Evolutionary conservation across 2,888 invertebrate species (phyloP), one percentile per base, ranked within the genome.

Genomic region (Noctua janthe): DNA sequence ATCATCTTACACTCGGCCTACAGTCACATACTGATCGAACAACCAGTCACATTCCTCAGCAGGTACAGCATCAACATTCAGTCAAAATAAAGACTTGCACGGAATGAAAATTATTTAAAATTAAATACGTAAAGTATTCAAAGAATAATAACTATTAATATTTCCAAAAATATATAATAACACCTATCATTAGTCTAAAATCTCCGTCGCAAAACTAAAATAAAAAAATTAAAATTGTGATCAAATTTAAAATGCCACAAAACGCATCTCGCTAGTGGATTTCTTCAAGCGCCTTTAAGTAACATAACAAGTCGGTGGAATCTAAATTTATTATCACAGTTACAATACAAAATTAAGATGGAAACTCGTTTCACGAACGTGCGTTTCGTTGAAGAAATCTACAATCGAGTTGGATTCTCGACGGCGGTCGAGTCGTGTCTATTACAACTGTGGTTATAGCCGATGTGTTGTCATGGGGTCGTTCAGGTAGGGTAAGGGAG

Each of bases 281-380:
- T 96, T 95, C 96, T 96, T 96, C 96, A 95, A 94, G 92, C 89
- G 90, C 91, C 91, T 92, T 93, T 92, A 93, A 93, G 94, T 94
- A 94, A 94, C 94, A 95, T 94, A 95, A 90, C 89, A 90, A 95
- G 93, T 96, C 96, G 96, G 96, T 96, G 96, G 96, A 96, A 94
- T 95, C 94, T 96, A 96, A 95, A 95, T 95, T 96, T 96, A 96
- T 94, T 96, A 96, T 96, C 96, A 96, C 96, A 96, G 97, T 96
- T 96, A 95, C 95, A 96, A 96, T 96, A 96, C 95, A 95, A 94
- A 94, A 94, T 93, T 94, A 94, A 91, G 95, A 95, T 95, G 95
- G 94, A 95, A 95, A 94, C 94, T 94, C 93, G 93, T 92, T 93
- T 93, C 92, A 90, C 90, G 90, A 92, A 92, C 92, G 92, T 94